A percentile compares a stretch with the other conserved stretches of the same genome.
Conservation (phyloP, 2,113 vertebrate species). For the Alethe castanea region DNA sequence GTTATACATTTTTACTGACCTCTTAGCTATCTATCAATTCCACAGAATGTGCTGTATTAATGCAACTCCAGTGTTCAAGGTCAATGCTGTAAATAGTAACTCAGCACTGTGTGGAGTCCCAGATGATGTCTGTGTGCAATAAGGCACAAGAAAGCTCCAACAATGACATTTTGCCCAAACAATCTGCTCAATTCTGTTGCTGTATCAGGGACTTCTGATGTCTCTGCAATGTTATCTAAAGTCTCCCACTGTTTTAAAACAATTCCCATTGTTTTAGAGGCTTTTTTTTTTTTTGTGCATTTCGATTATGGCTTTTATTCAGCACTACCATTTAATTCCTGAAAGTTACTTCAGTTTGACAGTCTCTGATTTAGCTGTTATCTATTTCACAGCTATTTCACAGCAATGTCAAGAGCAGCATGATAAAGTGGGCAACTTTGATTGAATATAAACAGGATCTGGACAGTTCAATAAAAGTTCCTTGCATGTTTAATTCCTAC, state of each 20-base stretch:
- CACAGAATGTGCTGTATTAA: slow-evolving; percentile 10
- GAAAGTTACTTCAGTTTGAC: slow-evolving; percentile 55
- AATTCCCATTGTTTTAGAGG: slow-evolving; percentile 12
- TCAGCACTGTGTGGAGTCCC: slow-evolving; percentile 20
- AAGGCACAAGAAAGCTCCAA: slow-evolving; percentile 57
- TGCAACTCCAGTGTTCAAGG: slow-evolving; percentile 45
- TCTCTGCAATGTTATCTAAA: slow-evolving; percentile 50
- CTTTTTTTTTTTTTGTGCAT: background rate
- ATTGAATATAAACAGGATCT: slow-evolving; percentile 54
- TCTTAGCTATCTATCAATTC: background rate
- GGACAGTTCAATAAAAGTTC: slow-evolving; percentile 53
- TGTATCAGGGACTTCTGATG: slow-evolving; percentile 2
- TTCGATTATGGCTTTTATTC: slow-evolving; percentile 60
- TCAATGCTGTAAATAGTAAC: slow-evolving; percentile 59
- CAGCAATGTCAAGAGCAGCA: slow-evolving; percentile 43
- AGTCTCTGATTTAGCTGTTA: slow-evolving; percentile 64
- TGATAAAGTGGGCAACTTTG: slow-evolving; percentile 44
- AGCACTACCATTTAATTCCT: slow-evolving; percentile 52
- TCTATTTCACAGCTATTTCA: slow-evolving; percentile 58
- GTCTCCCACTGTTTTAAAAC: background rate
- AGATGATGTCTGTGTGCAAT: slow-evolving; percentile 56
- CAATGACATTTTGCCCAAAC: slow-evolving; percentile 50
- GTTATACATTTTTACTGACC: slow-evolving; percentile 8
- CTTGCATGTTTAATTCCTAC: slow-evolving; percentile 57
- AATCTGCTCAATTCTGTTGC: slow-evolving; percentile 25